Evolutionary conservation across 2,797 vertebrate species (phyloP), one percentile per base, ranked within the genome.

Genomic region (Arctocebus calabarensis): DNA sequence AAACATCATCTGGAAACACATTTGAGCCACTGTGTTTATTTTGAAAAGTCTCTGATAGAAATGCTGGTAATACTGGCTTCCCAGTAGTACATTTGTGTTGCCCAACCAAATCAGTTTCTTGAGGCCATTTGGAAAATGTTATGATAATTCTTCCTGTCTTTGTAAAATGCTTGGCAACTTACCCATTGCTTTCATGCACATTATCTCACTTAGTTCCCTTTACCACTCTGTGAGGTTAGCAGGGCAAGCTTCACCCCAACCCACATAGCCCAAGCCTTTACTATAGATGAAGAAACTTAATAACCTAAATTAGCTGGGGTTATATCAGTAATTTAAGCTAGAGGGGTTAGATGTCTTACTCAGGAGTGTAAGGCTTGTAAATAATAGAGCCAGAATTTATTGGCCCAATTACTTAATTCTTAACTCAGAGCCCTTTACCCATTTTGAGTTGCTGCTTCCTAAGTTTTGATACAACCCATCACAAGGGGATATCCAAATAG

Each of bases 1-100:
- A 61, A 93, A 59, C 74, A 73, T 94, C 83, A 29, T 77, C 81
- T 73, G 17, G 70, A 84, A 92, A 93, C 34, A 83, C 59, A 97
- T 64, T 88, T 61, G 78, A 96, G 52, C 82, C 84, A 84, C 29
- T 75, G 74, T 16, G 86, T 94, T 95, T 92, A 88, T 93, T 95
- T 2, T 94, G 57, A 81, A 95, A 92, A 90, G 59, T 85, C 77
- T 84, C 77, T 90, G 78, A 90, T 68, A 95, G 45, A 85, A 95
- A 95, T 0, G 7, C 37, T 90, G 64, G 87, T 94, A 95, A 96
- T 86, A 52, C 45, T n/a, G 27, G 48, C 43, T 70, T 89, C 59
- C 29, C 27, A 64, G 55, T 64, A 57, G 59, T 68, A 83, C 40
- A 32, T 64, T 94, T 85, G 88, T 66, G 25, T 83, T 62, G 23